These are phyloP conservation scores for Sinocyclocheilus anophthalmus DNA, from an alignment of 2,113 vertebrate genomes.

Conservation along the genomic window DNA sequence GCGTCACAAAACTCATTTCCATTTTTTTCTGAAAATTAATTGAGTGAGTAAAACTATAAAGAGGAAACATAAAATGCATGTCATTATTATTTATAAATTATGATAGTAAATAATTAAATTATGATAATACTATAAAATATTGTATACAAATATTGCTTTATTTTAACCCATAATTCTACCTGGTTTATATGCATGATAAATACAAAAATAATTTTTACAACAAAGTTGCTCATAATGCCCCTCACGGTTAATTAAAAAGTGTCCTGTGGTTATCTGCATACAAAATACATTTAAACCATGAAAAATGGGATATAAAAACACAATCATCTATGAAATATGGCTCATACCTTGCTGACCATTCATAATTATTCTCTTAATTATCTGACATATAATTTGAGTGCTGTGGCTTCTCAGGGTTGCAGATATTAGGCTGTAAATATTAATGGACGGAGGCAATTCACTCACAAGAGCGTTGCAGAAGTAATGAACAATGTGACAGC, in stretches of 20 bases:
- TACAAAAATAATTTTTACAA: constrained; percentile 67
- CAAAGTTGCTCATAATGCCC: constrained; percentile 69
- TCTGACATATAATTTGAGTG: constrained; percentile 67
- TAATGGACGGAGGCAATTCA: constrained; percentile 42
- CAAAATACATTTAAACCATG: constrained; percentile 77
- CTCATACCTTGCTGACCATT: constrained; percentile 77
- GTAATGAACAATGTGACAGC: constrained; percentile 48
- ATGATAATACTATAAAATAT: neutral
- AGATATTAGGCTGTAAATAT: constrained; percentile 57
- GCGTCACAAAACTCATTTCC: neutral
- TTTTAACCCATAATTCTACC: neutral
- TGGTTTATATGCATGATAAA: constrained; percentile 51
- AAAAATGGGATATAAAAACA: constrained; percentile 79
- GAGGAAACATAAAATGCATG: neutral
- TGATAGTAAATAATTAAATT: neutral
- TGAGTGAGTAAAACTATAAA: no score
- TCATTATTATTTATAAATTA: no score
- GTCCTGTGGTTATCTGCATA: constrained; percentile 77
- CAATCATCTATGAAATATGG: constrained; percentile 77
- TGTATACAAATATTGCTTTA: neutral
- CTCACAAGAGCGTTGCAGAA: constrained; percentile 33
- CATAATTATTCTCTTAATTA: constrained; percentile 80
- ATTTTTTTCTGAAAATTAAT: no score
- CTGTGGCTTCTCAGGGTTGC: constrained; percentile 35
- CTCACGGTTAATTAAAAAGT: constrained; percentile 79